Evolutionary conservation across 2,797 vertebrate species (phyloP).

Genomic region (Gila robusta): DNA sequence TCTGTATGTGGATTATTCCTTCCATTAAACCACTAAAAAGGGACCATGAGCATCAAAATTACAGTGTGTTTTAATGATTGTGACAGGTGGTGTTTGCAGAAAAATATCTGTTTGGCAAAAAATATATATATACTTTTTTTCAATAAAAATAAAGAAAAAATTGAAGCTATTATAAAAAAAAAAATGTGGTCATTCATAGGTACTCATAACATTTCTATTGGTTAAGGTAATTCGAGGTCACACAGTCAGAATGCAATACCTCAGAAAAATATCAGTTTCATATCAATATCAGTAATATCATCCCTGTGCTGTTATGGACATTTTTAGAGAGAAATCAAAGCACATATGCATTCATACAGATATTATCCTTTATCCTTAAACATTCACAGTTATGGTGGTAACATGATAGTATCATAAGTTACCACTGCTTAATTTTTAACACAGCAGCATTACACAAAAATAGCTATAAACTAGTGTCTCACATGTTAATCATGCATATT

Average conservation of each 20-base stretch:
- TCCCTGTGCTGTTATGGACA: neutral
- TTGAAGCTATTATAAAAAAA: no score
- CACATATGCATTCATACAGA: neutral
- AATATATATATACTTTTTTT: no score
- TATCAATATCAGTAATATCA: neutral
- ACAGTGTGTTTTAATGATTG: neutral
- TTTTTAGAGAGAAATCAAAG: neutral
- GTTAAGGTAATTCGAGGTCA: neutral
- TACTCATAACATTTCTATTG: neutral
- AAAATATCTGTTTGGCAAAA: neutral
- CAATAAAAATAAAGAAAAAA: no score
- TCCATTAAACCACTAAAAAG: neutral
- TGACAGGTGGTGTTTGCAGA: neutral
- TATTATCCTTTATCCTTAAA: neutral
- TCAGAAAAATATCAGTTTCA: neutral
- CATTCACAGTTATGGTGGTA: neutral
- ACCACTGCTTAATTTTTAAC: neutral
- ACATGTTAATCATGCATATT: constrained; percentile 10
- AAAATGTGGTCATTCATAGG: no score
- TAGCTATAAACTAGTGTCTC: neutral
- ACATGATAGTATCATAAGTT: no score
- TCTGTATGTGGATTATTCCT: neutral
- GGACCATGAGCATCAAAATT: neutral
- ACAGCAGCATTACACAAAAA: neutral
- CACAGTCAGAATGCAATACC: neutral